These are phyloP conservation scores for Branchipolynoe longqiensis DNA, from an alignment of 2,888 invertebrate species.

Conservation along the genomic window DNA sequence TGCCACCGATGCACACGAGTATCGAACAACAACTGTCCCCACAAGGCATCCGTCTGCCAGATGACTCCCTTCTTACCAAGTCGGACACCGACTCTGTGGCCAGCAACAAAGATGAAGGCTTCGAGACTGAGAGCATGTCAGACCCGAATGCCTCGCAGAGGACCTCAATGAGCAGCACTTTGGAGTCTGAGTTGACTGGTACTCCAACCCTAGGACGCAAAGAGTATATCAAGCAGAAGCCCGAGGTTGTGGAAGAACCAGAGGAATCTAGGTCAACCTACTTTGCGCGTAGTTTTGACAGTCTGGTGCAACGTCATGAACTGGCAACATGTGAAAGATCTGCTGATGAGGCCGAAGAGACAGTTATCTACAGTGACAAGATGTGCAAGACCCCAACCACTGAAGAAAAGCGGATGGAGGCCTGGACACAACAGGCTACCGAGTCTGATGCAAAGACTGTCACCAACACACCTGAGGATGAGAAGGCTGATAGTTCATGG, in stretches of 20 bases:
- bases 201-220: conserved; percentile 58
- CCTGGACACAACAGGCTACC: conserved; percentile 9
- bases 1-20: conserved; percentile 7
- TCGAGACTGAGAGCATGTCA: conserved; percentile 79
- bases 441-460: conserved; percentile 40
- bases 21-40: conserved; percentile 46
- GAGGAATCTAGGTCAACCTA: conserved; percentile 50
- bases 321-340: conserved; percentile 53
- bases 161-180: conserved; percentile 79
- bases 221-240: conserved; percentile 28
- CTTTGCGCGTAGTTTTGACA: conserved; percentile 67
- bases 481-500: conserved; percentile 46
- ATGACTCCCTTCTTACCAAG: conserved; percentile 56
- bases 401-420: conserved; percentile 44
- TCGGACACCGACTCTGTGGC: conserved; percentile 61
- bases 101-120: conserved; percentile 77
- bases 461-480: conserved; percentile 55
- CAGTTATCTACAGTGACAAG: conserved; percentile 16
- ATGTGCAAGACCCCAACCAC: conserved; percentile 49
- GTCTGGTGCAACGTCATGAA: conserved; percentile 63
- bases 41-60: conserved; percentile 32
- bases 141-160: conserved; percentile 76
- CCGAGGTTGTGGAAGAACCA: conserved; percentile 23
- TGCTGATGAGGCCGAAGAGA: conserved; percentile 58
- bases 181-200: conserved; percentile 75